These are phyloP conservation scores for Gymnorhina tibicen DNA, from an alignment of 2,113 vertebrate genomes.

Conservation along the genomic window DNA sequence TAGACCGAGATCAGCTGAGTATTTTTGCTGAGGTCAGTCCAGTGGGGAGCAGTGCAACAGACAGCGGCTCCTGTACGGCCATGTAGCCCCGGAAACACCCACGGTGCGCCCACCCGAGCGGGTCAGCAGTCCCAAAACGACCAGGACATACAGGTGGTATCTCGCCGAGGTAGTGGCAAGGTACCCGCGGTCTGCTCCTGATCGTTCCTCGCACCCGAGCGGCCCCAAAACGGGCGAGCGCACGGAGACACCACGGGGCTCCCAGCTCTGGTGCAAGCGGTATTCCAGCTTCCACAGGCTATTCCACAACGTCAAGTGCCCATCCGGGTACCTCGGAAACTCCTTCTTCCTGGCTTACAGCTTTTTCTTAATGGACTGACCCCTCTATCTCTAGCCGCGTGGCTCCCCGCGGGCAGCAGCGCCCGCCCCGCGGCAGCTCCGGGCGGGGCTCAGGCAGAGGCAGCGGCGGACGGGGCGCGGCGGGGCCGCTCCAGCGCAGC, in stretches of 20 bases:
- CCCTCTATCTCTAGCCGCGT: rapidly evolving
- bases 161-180: neutral
- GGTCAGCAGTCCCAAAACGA: neutral
- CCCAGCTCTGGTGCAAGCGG: rapidly evolving
- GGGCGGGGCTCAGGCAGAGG: neutral
- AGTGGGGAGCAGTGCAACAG: rapidly evolving
- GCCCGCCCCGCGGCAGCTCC: neutral
- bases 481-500: no score
- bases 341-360: neutral
- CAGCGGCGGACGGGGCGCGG: neutral
- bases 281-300: neutral
- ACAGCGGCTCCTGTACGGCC: no score
- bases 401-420: neutral
- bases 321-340: neutral
- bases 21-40: neutral
- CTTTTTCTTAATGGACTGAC: neutral
- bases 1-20: neutral
- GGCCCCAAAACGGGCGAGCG: neutral
- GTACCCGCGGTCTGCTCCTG: neutral
- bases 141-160: rapidly evolving
- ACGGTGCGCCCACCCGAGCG: neutral
- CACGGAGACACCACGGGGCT: neutral
- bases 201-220: no score
- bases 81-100: rapidly evolving
- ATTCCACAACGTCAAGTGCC: rapidly evolving